A percentile compares a stretch with the other conserved stretches of the same genome.
Evolutionary conservation across 2,888 invertebrate species (phyloP).

Genomic region (Octodonta nipae): DNA sequence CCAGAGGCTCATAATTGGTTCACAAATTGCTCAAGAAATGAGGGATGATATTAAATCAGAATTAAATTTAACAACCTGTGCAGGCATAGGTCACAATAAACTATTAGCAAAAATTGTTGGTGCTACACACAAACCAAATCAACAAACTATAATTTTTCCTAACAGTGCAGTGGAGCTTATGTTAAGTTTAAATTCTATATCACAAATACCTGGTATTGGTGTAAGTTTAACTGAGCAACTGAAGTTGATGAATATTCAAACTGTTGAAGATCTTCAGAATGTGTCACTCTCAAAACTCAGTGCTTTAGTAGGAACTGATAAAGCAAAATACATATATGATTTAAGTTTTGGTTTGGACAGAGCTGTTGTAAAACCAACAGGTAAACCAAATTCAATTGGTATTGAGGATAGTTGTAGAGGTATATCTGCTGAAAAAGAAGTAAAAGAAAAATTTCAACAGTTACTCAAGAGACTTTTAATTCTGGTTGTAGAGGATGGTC

Average conservation of each 20-base stretch:
- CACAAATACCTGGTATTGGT: constrained; percentile 64
- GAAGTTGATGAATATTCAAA: constrained; percentile 49
- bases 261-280: constrained; percentile 55
- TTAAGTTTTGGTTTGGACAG: constrained; percentile 64
- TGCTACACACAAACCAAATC: constrained; percentile 62
- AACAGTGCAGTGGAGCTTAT: constrained; percentile 52
- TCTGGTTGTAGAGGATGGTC: constrained; percentile 62
- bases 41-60: constrained; percentile 53
- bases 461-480: constrained; percentile 56
- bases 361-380: constrained; percentile 56
- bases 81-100: constrained; percentile 75
- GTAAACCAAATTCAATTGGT: constrained; percentile 66
- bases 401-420: constrained; percentile 66
- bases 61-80: constrained; percentile 64
- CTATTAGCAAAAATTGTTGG: constrained; percentile 67
- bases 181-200: constrained; percentile 46
- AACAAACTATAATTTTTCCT: constrained; percentile 67
- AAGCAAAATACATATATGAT: constrained; percentile 54
- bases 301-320: constrained; percentile 49
- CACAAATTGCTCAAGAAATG: constrained; percentile 64
- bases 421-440: constrained; percentile 58
- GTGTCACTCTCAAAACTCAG: constrained; percentile 39
- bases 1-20: constrained; percentile 52
- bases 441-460: constrained; percentile 56
- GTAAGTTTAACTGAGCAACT: constrained; percentile 53